These are phyloP conservation scores for Chelidonichthys spinosus DNA, from an alignment of 2,797 vertebrate genomes.

Conservation along the genomic window DNA sequence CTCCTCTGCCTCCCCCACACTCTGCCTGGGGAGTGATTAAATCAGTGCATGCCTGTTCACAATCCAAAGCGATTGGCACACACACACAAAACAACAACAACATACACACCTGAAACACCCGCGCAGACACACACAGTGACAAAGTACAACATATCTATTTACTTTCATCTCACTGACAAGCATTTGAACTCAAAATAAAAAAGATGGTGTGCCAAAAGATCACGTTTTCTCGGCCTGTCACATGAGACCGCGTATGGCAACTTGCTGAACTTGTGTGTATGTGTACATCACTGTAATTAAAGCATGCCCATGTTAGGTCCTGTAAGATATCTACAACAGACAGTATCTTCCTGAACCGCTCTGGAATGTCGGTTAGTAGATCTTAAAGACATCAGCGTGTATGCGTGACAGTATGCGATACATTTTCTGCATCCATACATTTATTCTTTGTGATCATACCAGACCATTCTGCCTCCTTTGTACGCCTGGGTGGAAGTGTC, in stretches of 20 bases:
- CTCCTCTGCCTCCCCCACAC: conserved; percentile 78
- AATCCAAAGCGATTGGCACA: conserved; percentile 76
- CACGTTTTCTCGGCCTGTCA: conserved; percentile 48
- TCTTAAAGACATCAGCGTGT: conserved; percentile 15
- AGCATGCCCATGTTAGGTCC: conserved; percentile 13
- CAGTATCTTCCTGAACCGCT: conserved; percentile 4
- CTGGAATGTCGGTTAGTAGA: conserved; percentile 19
- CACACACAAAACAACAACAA: conserved; percentile 49
- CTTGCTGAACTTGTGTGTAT: conserved; percentile 20
- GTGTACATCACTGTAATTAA: conserved; percentile 34
- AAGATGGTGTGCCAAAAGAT: conserved; percentile 53
- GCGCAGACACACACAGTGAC: conserved; percentile 38
- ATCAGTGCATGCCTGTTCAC: conserved; percentile 82
- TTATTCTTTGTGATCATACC: conserved; percentile 27
- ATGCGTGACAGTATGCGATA: neutral
- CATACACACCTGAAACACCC: conserved; percentile 44
- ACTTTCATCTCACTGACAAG: conserved; percentile 57
- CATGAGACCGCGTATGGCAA: conserved; percentile 22
- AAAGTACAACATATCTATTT: conserved; percentile 61
- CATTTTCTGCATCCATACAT: conserved; percentile 41
- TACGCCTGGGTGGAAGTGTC: conserved; percentile 31
- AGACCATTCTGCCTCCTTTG: conserved; percentile 20
- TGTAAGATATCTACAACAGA: conserved; percentile 19
- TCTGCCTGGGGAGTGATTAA: conserved; percentile 84
- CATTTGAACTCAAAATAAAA: conserved; percentile 61